Evolutionary conservation across 1,140 invertebrate species (phyloP).

Genomic region (Lepeophtheirus salmonis): DNA sequence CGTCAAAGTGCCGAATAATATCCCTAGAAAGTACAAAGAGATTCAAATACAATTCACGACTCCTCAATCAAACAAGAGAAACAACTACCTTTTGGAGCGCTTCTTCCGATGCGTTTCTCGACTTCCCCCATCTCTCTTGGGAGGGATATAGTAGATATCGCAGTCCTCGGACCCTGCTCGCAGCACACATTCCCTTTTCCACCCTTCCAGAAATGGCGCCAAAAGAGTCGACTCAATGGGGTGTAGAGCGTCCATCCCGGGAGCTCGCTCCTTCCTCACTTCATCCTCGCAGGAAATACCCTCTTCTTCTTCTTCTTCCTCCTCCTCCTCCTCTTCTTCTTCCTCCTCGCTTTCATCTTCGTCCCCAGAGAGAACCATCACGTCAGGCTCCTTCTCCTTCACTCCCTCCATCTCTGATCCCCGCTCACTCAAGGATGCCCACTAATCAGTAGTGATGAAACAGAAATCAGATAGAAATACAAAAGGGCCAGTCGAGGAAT

Average conservation of each 20-base stretch:
- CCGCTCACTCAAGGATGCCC: too few relatives aligned
- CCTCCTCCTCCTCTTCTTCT: not conserved
- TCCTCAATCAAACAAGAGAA: too few relatives aligned
- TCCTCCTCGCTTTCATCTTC: not conserved
- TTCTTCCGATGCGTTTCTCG: constrained; percentile 7
- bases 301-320: not conserved
- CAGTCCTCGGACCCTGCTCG: not conserved
- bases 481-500: too few relatives aligned
- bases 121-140: not conserved
- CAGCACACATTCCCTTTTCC: constrained; percentile 2
- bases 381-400: not conserved
- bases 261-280: not conserved
- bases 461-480: too few relatives aligned
- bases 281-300: not conserved
- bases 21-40: too few relatives aligned
- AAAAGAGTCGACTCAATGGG: not conserved
- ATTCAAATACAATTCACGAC: too few relatives aligned
- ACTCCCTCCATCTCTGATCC: not conserved
- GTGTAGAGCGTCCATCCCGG: not conserved
- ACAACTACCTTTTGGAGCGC: constrained; percentile 7
- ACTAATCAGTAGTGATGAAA: too few relatives aligned
- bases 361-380: not conserved
- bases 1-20: constrained; percentile 7
- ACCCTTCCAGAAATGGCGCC: not conserved
- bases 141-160: constrained; percentile 12